phyloP scores from a whole-genome alignment of 2,888 invertebrate genomes.

The Norana najaformis region DNA sequence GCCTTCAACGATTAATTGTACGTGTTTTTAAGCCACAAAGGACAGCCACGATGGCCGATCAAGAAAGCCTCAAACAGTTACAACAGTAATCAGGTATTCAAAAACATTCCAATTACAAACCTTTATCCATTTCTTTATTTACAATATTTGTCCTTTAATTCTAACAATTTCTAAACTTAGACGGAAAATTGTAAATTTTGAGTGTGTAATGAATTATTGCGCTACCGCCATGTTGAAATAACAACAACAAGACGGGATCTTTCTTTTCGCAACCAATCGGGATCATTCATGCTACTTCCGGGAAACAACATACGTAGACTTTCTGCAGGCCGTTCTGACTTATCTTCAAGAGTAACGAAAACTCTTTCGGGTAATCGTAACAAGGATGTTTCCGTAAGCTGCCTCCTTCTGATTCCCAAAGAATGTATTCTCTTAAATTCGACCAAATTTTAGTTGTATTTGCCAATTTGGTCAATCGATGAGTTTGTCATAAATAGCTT shows the following conservation, averaged over 20 bases:
- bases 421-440: no score
- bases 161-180: conserved; percentile 13
- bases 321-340: neutral
- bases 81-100: neutral
- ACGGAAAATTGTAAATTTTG: conserved; percentile 13
- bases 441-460: no score
- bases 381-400: no score
- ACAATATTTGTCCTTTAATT: conserved; percentile 7
- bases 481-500: no score
- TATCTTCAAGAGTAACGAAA: no score
- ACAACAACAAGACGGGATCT: neutral
- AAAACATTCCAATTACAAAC: neutral
- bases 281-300: neutral
- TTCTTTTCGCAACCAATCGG: neutral
- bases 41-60: conserved; percentile 13
- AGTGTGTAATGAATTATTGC: conserved; percentile 6
- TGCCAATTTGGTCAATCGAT: no score
- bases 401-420: no score
- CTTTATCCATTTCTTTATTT: neutral
- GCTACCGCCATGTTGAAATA: conserved; percentile 7
- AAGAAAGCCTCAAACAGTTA: neutral
- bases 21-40: conserved; percentile 6
- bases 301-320: neutral
- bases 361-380: no score
- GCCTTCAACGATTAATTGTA: conserved; percentile 3